A percentile compares a stretch with the other conserved stretches of the same genome.
Conservation (phyloP, 2,797 vertebrate genomes). For the Capromys pilorides region DNA sequence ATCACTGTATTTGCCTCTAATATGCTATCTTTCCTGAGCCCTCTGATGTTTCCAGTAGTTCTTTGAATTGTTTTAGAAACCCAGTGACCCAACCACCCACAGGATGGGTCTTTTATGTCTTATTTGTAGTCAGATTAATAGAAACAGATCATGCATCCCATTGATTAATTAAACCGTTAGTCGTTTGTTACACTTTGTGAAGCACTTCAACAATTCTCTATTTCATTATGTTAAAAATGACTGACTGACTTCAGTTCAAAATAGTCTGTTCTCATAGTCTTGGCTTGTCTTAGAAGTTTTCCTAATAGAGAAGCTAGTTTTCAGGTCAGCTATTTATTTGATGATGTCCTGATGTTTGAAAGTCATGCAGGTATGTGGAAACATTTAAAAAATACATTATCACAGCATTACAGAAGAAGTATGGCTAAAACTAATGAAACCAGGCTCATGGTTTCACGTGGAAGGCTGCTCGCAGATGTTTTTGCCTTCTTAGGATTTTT, state of each 20-base stretch:
- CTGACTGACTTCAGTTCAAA: neutral
- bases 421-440: neutral
- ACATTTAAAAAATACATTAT: neutral
- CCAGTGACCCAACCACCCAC: neutral
- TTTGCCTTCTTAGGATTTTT: neutral
- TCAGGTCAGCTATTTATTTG: neutral
- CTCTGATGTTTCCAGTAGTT: neutral
- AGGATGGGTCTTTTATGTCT: neutral
- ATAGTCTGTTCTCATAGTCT: neutral
- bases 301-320: neutral
- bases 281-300: neutral
- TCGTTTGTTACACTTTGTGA: neutral
- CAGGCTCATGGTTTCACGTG: neutral
- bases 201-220: neutral
- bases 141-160: neutral
- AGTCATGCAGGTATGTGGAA: neutral
- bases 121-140: neutral
- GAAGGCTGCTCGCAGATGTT: neutral
- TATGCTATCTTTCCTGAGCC: neutral
- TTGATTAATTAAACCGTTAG: neutral
- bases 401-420: neutral
- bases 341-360: neutral
- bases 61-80: neutral
- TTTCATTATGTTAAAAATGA: neutral
- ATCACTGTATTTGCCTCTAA: fast-evolving